A percentile compares a stretch with the other conserved stretches of the same genome.
Conservation (phyloP, 2,888 invertebrate genomes). For the Sinodicranocentrus sp. region DNA sequence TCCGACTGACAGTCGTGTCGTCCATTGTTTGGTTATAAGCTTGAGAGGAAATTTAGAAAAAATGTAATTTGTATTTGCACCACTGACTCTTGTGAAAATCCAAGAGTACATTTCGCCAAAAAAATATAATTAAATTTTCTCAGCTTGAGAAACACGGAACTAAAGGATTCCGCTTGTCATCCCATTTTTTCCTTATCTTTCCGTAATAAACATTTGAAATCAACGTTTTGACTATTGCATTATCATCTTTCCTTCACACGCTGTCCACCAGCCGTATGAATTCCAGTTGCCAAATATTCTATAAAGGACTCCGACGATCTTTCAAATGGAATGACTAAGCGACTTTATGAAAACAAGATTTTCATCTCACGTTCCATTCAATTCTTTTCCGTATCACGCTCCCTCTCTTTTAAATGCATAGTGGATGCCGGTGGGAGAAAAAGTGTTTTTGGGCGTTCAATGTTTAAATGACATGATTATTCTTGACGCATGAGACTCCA, state of each 20-base stretch:
- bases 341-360: neutral
- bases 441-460: constrained; percentile 9
- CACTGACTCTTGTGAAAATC: no score
- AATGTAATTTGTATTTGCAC: no score
- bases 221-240: neutral
- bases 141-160: no score
- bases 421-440: constrained; percentile 21
- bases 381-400: constrained; percentile 16
- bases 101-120: no score
- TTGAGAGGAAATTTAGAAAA: no score
- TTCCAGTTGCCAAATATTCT: constrained; percentile 42
- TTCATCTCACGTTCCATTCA: constrained; percentile 26
- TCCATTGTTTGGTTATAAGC: no score
- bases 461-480: neutral
- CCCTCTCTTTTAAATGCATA: neutral
- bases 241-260: neutral
- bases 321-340: constrained; percentile 40
- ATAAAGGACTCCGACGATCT: neutral
- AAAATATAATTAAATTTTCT: no score
- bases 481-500: neutral
- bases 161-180: no score
- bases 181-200: neutral
- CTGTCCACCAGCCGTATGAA: neutral
- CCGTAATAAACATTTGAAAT: neutral
- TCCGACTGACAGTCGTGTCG: no score